Base-by-base conservation (phyloP, 2,797 vertebrate species). In the Garrulus glandarius region DNA sequence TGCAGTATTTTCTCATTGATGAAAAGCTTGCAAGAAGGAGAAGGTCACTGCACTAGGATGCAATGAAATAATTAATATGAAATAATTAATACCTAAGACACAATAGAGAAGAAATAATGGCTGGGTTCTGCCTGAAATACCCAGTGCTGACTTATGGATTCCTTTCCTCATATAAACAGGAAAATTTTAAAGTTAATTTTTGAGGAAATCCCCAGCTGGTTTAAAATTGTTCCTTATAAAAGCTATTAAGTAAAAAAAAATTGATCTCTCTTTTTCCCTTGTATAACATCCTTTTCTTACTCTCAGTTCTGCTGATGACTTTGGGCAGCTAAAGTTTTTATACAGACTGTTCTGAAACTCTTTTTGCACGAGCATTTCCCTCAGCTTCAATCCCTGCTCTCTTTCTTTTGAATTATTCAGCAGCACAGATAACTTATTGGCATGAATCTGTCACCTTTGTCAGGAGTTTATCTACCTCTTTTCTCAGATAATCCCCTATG, bases 61-160 rank as follows among this genome's bases (percentile, higher is more conserved):
- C 64, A 95, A 91, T 91, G n/a, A 91, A 96, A 96, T 91, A 97
- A 97, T 97, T 97, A 97, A 96, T 94, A 84, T 91, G 61, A 90
- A 96, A 95, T 92, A 96, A 97, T 97, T 97, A 95, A 96, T 91
- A 96, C 3, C 39, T 94, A 84, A 94, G 37, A 71, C 53, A 47
- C 30, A 91, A 50, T 4, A 72, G 13, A 27, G 39, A 47, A 75
- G 53, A 95, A 85, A 68, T 27, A 82, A 71, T 20, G 24, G 22
- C 39, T 6, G 3, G 16, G 15, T 7, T 92, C 10, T 81, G 24
- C 27, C 52, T 83, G 49, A 92, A 75, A 61, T 39, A 74, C 6
- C 9, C 37, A 78, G 24, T 46, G 34, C 29, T 10, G 2, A 63
- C 18, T 52, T 37, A 47, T 4, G 19, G 26, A 32, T 63, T 84